Percentiles rank a stretch among this genome's conserved stretches.
Evolutionary conservation across 2,113 vertebrate genomes (phyloP).

Genomic region (Mesoclemmys tuberculata): DNA sequence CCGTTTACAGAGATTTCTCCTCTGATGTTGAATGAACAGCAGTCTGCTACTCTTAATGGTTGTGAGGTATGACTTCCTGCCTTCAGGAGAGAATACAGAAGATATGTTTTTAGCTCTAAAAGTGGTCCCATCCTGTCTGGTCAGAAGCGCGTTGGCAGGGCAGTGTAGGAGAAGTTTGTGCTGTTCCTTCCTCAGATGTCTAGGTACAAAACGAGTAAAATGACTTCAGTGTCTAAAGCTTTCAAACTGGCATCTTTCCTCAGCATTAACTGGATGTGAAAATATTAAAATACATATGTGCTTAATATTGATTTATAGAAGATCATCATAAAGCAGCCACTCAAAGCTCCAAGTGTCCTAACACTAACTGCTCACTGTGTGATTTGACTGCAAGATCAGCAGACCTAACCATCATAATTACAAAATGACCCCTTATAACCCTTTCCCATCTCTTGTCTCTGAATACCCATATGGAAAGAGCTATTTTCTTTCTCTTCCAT

Average conservation of each 20-base stretch:
- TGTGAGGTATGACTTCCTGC: background rate
- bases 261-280: background rate
- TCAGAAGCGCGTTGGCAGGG: background rate
- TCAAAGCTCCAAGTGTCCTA: background rate
- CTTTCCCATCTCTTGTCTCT: constrained; percentile 21
- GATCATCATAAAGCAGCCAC: background rate
- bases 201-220: background rate
- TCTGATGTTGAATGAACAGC: background rate
- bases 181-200: background rate
- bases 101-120: background rate
- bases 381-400: background rate
- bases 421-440: background rate
- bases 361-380: background rate
- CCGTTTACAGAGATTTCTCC: background rate
- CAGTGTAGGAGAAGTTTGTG: background rate
- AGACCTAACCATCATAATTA: background rate
- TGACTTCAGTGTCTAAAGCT: background rate
- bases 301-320: background rate
- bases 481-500: background rate
- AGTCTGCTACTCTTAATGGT: background rate
- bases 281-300: background rate
- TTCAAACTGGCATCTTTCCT: background rate
- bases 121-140: background rate
- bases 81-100: background rate
- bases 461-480: background rate